Conservation (phyloP, 1,140 invertebrate genomes). For the Halyomorpha halys region DNA sequence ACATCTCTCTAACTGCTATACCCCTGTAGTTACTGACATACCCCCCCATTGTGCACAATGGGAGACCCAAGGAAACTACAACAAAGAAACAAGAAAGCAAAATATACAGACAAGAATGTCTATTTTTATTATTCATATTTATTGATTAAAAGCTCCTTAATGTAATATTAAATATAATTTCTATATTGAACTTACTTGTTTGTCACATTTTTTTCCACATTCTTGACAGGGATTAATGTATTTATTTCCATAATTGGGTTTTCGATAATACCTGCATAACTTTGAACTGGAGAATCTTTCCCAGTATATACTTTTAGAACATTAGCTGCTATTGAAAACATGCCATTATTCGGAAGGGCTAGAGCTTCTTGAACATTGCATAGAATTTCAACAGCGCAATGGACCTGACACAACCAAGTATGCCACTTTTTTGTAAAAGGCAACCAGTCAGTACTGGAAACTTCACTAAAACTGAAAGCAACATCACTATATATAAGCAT, state of each 20-base stretch:
- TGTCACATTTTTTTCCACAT: not conserved
- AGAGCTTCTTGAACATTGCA: not conserved
- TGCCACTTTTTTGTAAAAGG: not conserved
- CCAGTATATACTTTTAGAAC: not conserved
- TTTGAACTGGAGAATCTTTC: conserved; percentile 1
- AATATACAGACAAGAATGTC: no score
- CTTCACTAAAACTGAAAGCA: conserved; percentile 3
- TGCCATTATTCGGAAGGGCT: not conserved
- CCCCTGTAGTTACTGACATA: no score
- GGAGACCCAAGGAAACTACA: no score
- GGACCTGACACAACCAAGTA: conserved; percentile 2
- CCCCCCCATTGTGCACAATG: no score
- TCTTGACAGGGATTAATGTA: conserved; percentile 3
- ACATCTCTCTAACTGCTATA: no score
- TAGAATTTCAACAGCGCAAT: conserved; percentile 7
- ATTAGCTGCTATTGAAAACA: not conserved
- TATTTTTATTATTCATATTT: no score
- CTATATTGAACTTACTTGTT: not conserved
- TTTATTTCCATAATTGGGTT: conserved; percentile 1
- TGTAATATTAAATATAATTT: no score
- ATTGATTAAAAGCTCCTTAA: no score
- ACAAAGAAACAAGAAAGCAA: no score
- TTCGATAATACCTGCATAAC: not conserved
- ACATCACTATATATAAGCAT: no score
- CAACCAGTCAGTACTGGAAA: not conserved